A percentile compares a stretch with the other conserved stretches of the same genome.
phyloP scores from a whole-genome alignment of 2,888 invertebrate genomes.

The Athalia rosae region DNA sequence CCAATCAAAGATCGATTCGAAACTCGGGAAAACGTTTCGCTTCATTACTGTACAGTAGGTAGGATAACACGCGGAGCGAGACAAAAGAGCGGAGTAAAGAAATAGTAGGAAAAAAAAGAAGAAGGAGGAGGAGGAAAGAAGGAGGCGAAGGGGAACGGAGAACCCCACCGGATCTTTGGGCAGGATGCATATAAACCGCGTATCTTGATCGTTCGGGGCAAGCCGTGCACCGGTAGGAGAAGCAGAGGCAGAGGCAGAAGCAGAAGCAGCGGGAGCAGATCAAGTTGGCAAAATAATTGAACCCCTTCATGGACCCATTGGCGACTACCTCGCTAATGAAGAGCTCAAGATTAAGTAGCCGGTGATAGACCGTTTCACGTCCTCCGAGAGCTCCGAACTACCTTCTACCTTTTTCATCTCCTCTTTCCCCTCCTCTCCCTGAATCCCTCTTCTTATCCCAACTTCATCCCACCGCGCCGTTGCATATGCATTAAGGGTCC shows the following conservation, averaged over 20 bases:
- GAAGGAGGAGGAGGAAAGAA: no score
- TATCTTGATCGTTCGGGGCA: neutral
- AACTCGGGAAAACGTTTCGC: no score
- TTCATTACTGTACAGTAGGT: no score
- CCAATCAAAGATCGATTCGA: no score
- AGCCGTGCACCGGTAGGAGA: neutral
- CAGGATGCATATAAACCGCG: no score
- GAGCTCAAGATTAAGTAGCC: conserved; percentile 68
- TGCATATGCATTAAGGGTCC: conserved; percentile 69
- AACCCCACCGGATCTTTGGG: no score
- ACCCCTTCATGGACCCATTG: conserved; percentile 51
- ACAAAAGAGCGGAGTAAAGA: no score
- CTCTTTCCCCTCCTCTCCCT: neutral
- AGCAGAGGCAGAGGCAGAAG: neutral
- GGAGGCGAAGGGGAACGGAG: no score
- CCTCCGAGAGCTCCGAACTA: conserved; percentile 12
- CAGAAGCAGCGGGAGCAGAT: neutral
- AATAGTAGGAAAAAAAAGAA: no score
- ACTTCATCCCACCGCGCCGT: conserved; percentile 57
- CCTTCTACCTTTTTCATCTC: neutral
- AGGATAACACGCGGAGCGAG: no score
- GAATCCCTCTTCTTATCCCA: conserved; percentile 55
- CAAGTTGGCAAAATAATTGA: conserved; percentile 37
- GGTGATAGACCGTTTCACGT: conserved; percentile 58
- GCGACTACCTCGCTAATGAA: conserved; percentile 63